phyloP scores from a whole-genome alignment of 2,113 vertebrate species.

The Junco hyemalis region DNA sequence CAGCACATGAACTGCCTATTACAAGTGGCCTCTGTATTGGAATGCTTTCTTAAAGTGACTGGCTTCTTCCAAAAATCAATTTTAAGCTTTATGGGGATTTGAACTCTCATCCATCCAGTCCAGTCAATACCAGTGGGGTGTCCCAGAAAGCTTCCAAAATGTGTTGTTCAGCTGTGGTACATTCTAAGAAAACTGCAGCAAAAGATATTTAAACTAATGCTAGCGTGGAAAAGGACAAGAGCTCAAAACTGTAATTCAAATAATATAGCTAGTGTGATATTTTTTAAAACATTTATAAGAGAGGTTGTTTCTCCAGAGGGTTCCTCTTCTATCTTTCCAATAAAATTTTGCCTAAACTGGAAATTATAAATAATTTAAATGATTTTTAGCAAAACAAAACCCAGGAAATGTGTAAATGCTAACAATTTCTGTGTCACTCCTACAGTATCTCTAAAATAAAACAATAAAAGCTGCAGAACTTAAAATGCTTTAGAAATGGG shows the following conservation, averaged over 20 bases:
- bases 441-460: not conserved
- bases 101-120: not conserved
- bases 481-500: not conserved
- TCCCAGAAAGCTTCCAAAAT: not conserved
- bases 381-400: not conserved
- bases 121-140: not conserved
- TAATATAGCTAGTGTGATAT: not conserved
- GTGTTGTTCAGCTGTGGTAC: not conserved
- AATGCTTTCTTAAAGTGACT: not conserved
- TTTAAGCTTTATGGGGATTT: not conserved
- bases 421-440: not conserved
- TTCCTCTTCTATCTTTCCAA: not conserved
- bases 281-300: not conserved
- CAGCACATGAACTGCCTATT: not conserved
- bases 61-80: not conserved
- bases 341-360: not conserved
- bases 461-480: not conserved
- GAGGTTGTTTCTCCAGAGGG: not conserved
- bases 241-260: not conserved
- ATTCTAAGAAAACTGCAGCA: not conserved
- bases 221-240: not conserved
- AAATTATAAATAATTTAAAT: not conserved
- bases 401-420: not conserved
- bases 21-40: not conserved
- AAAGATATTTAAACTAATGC: not conserved